Evolutionary conservation across 2,888 invertebrate genomes (phyloP), one percentile per base, ranked within the genome.

Genomic region (Leptinotarsa juncta): DNA sequence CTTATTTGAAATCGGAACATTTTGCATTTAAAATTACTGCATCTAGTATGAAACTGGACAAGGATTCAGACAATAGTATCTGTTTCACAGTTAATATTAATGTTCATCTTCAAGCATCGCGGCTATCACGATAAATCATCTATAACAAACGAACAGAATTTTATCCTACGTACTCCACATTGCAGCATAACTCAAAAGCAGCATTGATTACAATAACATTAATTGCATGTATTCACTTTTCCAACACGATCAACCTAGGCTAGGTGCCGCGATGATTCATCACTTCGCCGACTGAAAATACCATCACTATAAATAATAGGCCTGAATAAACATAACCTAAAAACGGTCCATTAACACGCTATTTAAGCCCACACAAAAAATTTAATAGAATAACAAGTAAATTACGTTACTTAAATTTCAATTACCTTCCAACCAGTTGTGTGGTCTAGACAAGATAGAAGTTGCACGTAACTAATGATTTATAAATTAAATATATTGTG

Each of bases 341-440:
- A 75, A 75, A 75, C 71, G 71, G 72, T 72, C 72, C 69, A 65
- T 75, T 74, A 69, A 75, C 69, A 72, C 70, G 70, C 57, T 70
- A 51, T 72, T 75, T 70, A 62, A 70, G 53, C 75, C 75, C 72
- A 75, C 75, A 72, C 72, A 65, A 67, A 26, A 53, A 32, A 65
- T 18, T 60, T 75, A 72, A 75, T 67, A 67, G 72, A 67, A 67
- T 75, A 72, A 75, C 70, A 72, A 75, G 70, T 75, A 68, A 75
- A 75, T 72, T 72, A 70, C 72, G 70, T 53, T 67, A 66, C 70
- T 70, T 72, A 70, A 70, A 75, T 71, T 71, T 65, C 70, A 71
- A 71, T 71, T 71, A 65, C 65, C 50, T 14, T 23, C 32, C 50
- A 71, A 65, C 69, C 42, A 50, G 32, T 53, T 71, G 70, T 71